Evolutionary conservation across 2,797 vertebrate species (phyloP).

Genomic region (Onychomys leucogaster): DNA sequence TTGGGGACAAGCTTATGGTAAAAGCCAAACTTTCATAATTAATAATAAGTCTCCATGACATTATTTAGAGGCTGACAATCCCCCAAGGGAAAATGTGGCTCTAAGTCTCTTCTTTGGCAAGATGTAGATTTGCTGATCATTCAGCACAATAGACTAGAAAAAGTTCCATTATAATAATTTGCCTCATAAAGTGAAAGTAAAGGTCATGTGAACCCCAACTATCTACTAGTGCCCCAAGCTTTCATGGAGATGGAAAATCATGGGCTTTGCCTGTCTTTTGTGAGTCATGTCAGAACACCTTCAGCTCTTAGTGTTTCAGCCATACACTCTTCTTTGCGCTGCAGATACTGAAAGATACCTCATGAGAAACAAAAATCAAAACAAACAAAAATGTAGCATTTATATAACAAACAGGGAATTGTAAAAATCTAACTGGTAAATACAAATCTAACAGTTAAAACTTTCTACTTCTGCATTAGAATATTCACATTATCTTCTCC

Average conservation of each 20-base stretch:
- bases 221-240: background rate
- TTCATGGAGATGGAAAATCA: background rate
- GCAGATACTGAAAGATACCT: background rate
- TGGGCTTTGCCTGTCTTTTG: background rate
- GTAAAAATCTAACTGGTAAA: background rate
- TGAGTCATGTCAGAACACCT: background rate
- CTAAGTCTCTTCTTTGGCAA: too few relatives aligned
- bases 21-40: too few relatives aligned
- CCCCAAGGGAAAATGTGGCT: too few relatives aligned
- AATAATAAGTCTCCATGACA: too few relatives aligned
- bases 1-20: too few relatives aligned
- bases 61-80: too few relatives aligned
- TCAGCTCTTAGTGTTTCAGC: background rate
- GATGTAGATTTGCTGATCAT: too few relatives aligned
- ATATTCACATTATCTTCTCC: background rate
- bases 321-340: background rate
- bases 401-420: background rate
- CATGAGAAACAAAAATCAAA: background rate
- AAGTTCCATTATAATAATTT: background rate
- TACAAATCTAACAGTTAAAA: background rate
- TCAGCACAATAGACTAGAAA: background rate
- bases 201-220: background rate
- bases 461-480: background rate
- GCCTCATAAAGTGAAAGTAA: slow-evolving; percentile 45
- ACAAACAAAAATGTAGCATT: background rate